Base-by-base conservation (phyloP, 2,888 invertebrate genomes). In the Atherix ibis region DNA sequence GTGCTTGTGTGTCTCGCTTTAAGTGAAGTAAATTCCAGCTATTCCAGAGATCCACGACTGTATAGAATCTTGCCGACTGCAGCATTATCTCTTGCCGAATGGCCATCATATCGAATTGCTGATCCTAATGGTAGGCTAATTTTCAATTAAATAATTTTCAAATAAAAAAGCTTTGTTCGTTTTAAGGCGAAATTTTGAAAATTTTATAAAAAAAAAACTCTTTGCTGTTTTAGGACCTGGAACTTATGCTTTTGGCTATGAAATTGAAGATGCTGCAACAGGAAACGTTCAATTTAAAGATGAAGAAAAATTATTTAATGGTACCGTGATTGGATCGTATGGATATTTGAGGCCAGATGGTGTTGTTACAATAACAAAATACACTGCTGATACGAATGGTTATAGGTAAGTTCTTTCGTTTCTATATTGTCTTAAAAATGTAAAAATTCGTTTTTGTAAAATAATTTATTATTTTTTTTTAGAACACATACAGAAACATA, bases 191-290 rank as follows among this genome's bases (percentile, higher is more conserved):
- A n/a, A n/a, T n/a, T n/a, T n/a, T n/a, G n/a, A n/a, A 9, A 19
- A 19, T 19, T 19, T 19, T 19, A 9, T 19, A 19, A 19, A 19
- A 5, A 35, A 15, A 31, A 27, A n/a, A n/a, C n/a, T n/a, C n/a
- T n/a, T n/a, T n/a, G n/a, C n/a, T 22, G 30, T 36, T 16, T 22
- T 49, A 63, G 72, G 71, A 19, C 66, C 70, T 14, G 73, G 75
- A 14, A 71, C 75, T 0, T 81, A 81, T 50, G 68, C 74, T 1
- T 82, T 76, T 50, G 77, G 80, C 10, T 82, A 76, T 49, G 75
- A 80, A 46, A 58, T 77, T 5, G 65, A 71, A 25, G 80, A 82
- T 50, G 62, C 69, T 1, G 52, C 51, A 5, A 70, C 68, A 3
- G 70, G 73, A 9, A 80, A 81, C 46, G 63, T 67, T 5, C 82